Percentiles rank a stretch among this genome's conserved stretches.
phyloP scores from a whole-genome alignment of 2,797 vertebrate species.

The Fundulus diaphanus region DNA sequence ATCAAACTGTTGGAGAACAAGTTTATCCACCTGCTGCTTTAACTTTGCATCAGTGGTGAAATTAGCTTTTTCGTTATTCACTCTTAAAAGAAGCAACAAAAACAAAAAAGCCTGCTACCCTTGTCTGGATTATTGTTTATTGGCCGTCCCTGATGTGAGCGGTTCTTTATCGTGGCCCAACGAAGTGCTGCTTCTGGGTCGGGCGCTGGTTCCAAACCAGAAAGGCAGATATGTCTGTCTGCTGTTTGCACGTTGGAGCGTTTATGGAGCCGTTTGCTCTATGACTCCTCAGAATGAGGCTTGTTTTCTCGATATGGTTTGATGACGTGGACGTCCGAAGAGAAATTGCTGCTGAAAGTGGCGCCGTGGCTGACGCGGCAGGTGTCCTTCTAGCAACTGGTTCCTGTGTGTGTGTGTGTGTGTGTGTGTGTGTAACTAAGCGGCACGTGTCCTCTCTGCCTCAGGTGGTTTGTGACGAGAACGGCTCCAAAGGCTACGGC shows the following conservation, averaged over 20 bases:
- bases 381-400: background rate
- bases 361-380: background rate
- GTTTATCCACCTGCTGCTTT: background rate
- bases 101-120: too few relatives aligned
- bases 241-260: constrained; percentile 25
- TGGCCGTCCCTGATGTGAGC: background rate
- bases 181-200: background rate
- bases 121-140: background rate
- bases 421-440: constrained; percentile 41
- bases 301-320: background rate
- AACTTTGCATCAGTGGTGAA: background rate
- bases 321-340: background rate
- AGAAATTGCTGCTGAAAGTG: background rate
- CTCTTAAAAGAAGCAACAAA: too few relatives aligned
- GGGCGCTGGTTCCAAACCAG: background rate
- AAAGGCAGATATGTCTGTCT: background rate
- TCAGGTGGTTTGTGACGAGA: constrained; percentile 98
- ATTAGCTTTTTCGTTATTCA: too few relatives aligned
- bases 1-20: background rate
- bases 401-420: constrained; percentile 5
- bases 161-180: background rate
- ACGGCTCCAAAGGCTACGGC: constrained; percentile 98
- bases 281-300: background rate
- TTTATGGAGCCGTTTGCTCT: background rate
- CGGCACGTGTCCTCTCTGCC: constrained; percentile 54